Percentiles rank a stretch among this genome's conserved stretches.
These are phyloP conservation scores for Lepidurus couesii DNA, from an alignment of 1,140 invertebrate species.

Conservation along the genomic window DNA sequence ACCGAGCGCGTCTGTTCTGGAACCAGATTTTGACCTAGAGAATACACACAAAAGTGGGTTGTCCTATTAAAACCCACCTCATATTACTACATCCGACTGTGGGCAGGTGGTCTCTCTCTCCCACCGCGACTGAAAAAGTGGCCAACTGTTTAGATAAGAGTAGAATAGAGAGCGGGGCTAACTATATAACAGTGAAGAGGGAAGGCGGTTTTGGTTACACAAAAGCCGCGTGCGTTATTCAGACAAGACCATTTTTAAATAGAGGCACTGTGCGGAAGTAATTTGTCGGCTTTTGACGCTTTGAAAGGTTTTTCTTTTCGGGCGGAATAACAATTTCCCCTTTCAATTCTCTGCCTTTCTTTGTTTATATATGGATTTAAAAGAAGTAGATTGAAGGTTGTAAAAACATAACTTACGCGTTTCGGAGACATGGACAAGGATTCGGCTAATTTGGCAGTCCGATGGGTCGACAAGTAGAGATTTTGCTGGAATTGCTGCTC, in stretches of 20 bases:
- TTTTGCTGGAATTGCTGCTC: constrained; percentile 55
- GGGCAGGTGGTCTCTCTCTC: background rate
- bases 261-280: background rate
- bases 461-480: constrained; percentile 56
- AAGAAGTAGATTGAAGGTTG: background rate
- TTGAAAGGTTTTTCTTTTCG: background rate
- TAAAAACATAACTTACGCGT: constrained; percentile 48
- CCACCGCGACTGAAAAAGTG: background rate
- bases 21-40: constrained; percentile 77
- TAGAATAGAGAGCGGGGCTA: background rate
- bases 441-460: constrained; percentile 53
- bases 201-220: background rate
- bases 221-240: background rate
- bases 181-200: background rate
- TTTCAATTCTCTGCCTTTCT: background rate
- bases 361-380: background rate
- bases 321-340: background rate
- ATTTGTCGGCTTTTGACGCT: background rate
- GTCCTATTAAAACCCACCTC: too few species aligned
- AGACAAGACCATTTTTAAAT: background rate
- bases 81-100: too few species aligned
- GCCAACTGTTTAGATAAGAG: background rate
- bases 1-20: constrained; percentile 67
- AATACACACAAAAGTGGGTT: constrained; percentile 4
- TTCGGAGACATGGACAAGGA: constrained; percentile 55